Base-by-base conservation (phyloP, 1,140 invertebrate species). In the Aplysia californica region DNA sequence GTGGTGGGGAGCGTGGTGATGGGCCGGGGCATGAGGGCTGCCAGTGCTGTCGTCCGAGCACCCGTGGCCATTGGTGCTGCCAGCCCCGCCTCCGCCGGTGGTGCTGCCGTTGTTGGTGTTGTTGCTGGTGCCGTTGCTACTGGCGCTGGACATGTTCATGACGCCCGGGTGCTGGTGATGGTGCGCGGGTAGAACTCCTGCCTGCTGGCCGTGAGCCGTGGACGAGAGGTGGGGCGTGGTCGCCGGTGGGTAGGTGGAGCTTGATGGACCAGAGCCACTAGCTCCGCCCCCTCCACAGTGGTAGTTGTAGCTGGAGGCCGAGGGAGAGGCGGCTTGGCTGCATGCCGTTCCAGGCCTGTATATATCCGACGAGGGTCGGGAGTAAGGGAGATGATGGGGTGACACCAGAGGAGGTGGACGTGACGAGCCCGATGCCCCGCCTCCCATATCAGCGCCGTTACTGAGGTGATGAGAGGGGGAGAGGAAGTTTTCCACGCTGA, bases 401-500 rank as follows among this genome's bases (percentile, higher is more conserved):
- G 84, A 84, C 44, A 83, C 80, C 21, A 84, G 77, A 59, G 74
- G 78, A 64, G 79, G 77, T 3, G 82, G 84, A 29, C 79, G 82
- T 36, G 78, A 80, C 50, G 79, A 70, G 65, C 80, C 79, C 3
- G 80, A 55, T n/a, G 31, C 74, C 21, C 77, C 79, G 1, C n/a
- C n/a, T n/a, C 76, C 75, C 35, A 85, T 83, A 61, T 86, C 84
- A 71, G 79, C 82, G 35, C 71, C 78, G 31, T 79, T 76, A 21
- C 77, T 56, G 20, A 79, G 69, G 58, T 83, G 84, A 15, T 75
- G 56, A 41, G 80, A 36, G 56, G 83, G 81, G 29, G 84, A 83
- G 78, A 87, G 82, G n/a, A 87, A 79, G 75, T 87, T 87, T 71
- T 87, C 87, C 6, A 87, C 87, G 3, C 83, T 84, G 77, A 87